These are phyloP conservation scores for Dallia pectoralis DNA, from an alignment of 2,797 vertebrate species.

Conservation along the genomic window DNA sequence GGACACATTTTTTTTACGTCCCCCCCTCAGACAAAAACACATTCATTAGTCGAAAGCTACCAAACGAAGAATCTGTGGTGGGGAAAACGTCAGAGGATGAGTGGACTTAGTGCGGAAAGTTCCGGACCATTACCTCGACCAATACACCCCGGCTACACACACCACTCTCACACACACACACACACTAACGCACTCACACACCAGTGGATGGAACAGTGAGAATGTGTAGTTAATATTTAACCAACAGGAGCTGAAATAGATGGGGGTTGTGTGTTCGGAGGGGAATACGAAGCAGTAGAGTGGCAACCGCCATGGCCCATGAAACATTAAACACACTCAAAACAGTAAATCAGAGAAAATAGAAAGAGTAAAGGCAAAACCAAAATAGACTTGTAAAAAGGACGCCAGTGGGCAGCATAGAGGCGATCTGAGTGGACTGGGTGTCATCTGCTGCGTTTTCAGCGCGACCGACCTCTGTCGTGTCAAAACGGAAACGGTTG, in stretches of 20 bases:
- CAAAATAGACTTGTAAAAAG: conserved; percentile 62
- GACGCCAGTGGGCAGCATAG: conserved; percentile 21
- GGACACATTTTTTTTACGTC: not conserved
- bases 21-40: conserved; percentile 18
- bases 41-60: not conserved
- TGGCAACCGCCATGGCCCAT: conserved; percentile 63
- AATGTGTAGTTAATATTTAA: conserved; percentile 77
- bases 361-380: conserved; percentile 69
- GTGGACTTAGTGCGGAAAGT: conserved; percentile 10
- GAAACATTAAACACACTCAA: conserved; percentile 70
- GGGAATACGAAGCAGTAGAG: conserved; percentile 63
- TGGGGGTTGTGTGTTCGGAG: conserved; percentile 65
- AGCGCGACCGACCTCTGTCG: not conserved
- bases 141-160: conserved; percentile 17
- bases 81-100: conserved; percentile 13
- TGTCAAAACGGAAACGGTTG: not conserved
- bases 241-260: conserved; percentile 75
- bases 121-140: conserved; percentile 23
- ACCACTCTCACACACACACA: conserved; percentile 1
- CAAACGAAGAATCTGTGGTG: conserved; percentile 5
- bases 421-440: conserved; percentile 1
- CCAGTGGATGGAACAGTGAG: conserved; percentile 58
- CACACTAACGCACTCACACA: conserved; percentile 12
- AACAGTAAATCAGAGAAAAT: conserved; percentile 72
- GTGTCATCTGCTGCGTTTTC: not conserved